Evolutionary conservation across 2,797 vertebrate genomes (phyloP), one percentile per base, ranked within the genome.

Genomic region (Rhynchotus rufescens): DNA sequence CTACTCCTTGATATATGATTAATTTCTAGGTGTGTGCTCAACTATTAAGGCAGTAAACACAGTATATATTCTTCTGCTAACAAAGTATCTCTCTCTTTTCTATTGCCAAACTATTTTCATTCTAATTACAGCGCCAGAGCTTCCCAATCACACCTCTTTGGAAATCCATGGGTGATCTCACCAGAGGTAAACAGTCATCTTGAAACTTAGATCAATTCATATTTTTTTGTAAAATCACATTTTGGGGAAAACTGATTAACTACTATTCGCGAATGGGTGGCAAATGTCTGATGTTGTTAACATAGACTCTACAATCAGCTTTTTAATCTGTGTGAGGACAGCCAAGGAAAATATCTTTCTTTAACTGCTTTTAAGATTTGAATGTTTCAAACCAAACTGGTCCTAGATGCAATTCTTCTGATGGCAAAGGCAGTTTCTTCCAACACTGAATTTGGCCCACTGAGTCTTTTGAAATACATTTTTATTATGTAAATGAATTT

Each of bases 251-350:
- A 56, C 51, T 88, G 54, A 71, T 86, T 78, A 90, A 87, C 49
- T 59, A 25, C 74, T 80, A 86, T 80, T 76, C 54, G 90, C 23
- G 91, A 56, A 84, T 52, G 44, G 77, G 28, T 93, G 26, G 19
- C n/a, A 92, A 80, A 81, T 47, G 57, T 44, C 89, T 82, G 60
- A 25, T 85, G 69, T 25, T 67, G 25, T 83, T 82, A 93, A 81
- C 52, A 65, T 2, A 84, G 73, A 59, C 71, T 92, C 74, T 36
- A 42, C 36, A 86, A 81, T 80, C 44, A 84, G 8, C 10, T 84
- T 75, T 76, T 60, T 80, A 86, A 81, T 80, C 81, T 74, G 30
- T 71, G 80, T 75, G 59, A 87, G 85, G 81, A 52, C 26, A 71
- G 83, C 36, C 80, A 84, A 73, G 49, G 65, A 36, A 83, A 38